These are phyloP conservation scores for Drosophila arizonae DNA, from an alignment of 1,140 invertebrate species.

Conservation along the genomic window DNA sequence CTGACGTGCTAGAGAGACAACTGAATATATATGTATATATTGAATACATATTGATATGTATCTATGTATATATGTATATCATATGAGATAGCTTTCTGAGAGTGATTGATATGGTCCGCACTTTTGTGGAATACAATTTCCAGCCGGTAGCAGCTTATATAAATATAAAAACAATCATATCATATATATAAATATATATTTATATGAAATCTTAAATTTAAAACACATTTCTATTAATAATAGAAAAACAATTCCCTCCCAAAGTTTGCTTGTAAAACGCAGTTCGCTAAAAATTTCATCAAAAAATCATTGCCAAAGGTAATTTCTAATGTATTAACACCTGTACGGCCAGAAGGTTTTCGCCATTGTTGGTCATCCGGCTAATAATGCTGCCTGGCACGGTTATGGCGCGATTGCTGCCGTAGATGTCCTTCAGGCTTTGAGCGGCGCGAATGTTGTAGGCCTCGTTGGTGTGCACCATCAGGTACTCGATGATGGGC, in stretches of 20 bases:
- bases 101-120: no score
- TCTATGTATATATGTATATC: no score
- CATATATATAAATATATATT: no score
- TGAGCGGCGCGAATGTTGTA: slow-evolving; percentile 52
- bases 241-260: not conserved
- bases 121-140: no score
- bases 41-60: no score
- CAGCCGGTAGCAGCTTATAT: no score
- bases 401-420: slow-evolving; percentile 37
- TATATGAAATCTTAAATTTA: not conserved
- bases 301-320: no score
- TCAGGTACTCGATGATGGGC: slow-evolving; percentile 3
- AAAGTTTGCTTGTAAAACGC: not conserved
- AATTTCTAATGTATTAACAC: slow-evolving; percentile 43
- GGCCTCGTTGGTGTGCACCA: slow-evolving; percentile 47
- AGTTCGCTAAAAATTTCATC: not conserved
- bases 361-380: slow-evolving; percentile 40
- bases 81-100: no score
- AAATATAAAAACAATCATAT: no score
- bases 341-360: slow-evolving; percentile 56
- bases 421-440: slow-evolving; percentile 28
- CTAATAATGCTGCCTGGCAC: slow-evolving; percentile 37
- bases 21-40: no score
- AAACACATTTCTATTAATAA: no score
- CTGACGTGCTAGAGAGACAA: no score